phyloP scores from a whole-genome alignment of 1,140 invertebrate genomes.

The Aphis craccivora region DNA sequence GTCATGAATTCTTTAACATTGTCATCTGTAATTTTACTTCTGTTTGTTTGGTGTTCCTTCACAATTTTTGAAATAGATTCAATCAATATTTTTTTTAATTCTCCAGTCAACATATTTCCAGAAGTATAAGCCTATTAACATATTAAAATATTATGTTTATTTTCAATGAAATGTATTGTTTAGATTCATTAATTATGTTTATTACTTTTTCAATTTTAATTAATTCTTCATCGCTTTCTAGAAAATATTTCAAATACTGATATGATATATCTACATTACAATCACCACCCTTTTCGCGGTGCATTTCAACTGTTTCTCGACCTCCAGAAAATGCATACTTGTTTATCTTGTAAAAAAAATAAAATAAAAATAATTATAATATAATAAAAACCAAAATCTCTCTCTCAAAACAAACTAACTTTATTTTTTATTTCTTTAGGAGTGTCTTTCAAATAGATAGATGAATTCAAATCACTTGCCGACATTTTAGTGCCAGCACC shows the following conservation, averaged over 20 bases:
- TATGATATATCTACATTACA: conserved; percentile 95
- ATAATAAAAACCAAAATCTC: background rate
- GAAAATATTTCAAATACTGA: conserved; percentile 95
- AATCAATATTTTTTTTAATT: conserved; percentile 93
- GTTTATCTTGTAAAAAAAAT: conserved; percentile 77
- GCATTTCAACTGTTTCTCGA: conserved; percentile 90
- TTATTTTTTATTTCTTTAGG: conserved; percentile 98
- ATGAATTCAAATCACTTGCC: conserved; percentile 91
- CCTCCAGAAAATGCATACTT: conserved; percentile 99
- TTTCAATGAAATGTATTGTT: background rate
- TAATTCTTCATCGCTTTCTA: conserved; percentile 91
- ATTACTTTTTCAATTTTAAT: conserved; percentile 79
- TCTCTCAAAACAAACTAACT: conserved; percentile 64
- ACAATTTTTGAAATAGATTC: conserved; percentile 79
- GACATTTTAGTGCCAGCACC: conserved; percentile 99
- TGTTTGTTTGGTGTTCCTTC: conserved; percentile 80
- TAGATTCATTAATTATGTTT: background rate
- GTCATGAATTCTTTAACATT: conserved; percentile 84
- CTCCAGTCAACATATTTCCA: conserved; percentile 90
- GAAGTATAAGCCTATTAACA: conserved; percentile 80
- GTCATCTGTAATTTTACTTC: conserved; percentile 86
- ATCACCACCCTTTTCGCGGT: conserved; percentile 88
- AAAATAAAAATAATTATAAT: background rate
- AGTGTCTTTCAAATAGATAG: conserved; percentile 94
- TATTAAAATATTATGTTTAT: conserved; percentile 22